phyloP scores from a whole-genome alignment of 2,113 vertebrate species.

The Mirza zaza region DNA sequence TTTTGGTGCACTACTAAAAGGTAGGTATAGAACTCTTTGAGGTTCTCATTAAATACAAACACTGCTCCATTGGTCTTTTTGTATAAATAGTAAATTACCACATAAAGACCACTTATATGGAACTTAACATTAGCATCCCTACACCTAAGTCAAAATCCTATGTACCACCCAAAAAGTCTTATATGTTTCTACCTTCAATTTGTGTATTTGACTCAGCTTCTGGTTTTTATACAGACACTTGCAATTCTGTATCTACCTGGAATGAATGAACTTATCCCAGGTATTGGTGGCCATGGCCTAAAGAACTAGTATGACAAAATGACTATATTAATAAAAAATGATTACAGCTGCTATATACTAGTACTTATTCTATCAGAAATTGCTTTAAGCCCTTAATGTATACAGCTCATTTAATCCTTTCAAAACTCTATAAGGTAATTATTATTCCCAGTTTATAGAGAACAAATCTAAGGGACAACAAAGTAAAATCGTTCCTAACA shows the following conservation, averaged over 20 bases:
- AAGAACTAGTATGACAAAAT: conserved; percentile 5
- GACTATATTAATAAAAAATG: neutral
- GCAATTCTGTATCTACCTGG: neutral
- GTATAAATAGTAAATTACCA: neutral
- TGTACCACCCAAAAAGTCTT: neutral
- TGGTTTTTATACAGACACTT: neutral
- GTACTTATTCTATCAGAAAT: neutral
- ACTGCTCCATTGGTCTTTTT: neutral
- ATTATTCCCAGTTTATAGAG: neutral
- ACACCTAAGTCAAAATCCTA: neutral
- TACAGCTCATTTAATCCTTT: conserved; percentile 26
- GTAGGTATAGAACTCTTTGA: neutral
- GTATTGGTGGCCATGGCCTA: neutral
- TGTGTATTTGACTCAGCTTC: conserved; percentile 5
- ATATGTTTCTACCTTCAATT: neutral
- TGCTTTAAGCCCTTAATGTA: neutral
- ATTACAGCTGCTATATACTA: neutral
- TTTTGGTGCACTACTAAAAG: neutral
- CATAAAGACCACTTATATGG: neutral
- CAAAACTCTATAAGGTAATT: neutral
- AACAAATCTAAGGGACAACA: neutral
- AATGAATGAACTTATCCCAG: conserved; percentile 11
- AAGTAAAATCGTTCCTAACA: neutral
- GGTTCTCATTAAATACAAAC: neutral
- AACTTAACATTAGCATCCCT: neutral